A percentile compares a stretch with the other conserved stretches of the same genome.
phyloP scores from a whole-genome alignment of 2,888 invertebrate genomes.

The Alloplasta piceator region DNA sequence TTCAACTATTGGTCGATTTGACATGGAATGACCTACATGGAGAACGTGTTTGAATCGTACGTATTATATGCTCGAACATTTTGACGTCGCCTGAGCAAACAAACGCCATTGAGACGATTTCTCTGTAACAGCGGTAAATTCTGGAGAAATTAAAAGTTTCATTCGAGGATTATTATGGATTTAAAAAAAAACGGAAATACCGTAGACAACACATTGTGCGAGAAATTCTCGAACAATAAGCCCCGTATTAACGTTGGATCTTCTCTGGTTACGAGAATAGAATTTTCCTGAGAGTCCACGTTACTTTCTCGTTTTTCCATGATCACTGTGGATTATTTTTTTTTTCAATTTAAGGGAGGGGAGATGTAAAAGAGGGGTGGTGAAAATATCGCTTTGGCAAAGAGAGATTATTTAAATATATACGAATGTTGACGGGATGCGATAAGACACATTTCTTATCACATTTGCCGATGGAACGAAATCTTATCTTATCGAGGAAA shows the following conservation, averaged over 20 bases:
- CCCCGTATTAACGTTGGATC: conserved; percentile 6
- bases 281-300: not conserved
- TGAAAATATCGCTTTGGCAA: conserved; percentile 29
- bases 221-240: not conserved
- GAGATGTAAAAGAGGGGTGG: not conserved
- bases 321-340: not conserved
- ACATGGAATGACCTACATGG: no score
- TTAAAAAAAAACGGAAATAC: not conserved
- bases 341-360: not conserved
- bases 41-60: no score
- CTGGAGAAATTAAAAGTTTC: not conserved
- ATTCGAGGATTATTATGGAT: not conserved
- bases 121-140: not conserved
- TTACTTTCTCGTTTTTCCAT: not conserved
- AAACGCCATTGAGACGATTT: no score
- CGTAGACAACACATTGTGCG: not conserved
- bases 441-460: conserved; percentile 50
- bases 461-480: conserved; percentile 27
- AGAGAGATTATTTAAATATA: conserved; percentile 49
- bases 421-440: conserved; percentile 13
- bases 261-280: conserved; percentile 24
- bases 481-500: conserved; percentile 57
- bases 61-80: not conserved
- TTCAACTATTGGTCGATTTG: no score
- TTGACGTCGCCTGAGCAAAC: not conserved